These are phyloP conservation scores for Chesias legatella DNA, from an alignment of 2,888 invertebrate genomes.

Conservation along the genomic window DNA sequence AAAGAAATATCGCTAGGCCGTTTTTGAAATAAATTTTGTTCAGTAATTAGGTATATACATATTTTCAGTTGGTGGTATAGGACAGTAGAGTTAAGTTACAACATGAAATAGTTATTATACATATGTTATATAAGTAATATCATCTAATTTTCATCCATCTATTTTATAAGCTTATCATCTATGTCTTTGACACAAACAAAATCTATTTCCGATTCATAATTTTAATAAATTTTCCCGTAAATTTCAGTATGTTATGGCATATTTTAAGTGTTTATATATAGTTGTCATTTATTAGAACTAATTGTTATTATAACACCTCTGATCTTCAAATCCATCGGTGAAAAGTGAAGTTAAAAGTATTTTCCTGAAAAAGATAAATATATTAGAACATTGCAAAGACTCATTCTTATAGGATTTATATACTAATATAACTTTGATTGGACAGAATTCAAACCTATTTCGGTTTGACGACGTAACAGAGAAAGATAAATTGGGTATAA, in stretches of 20 bases:
- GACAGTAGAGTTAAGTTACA: conserved; percentile 10
- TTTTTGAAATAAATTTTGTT: conserved; percentile 7
- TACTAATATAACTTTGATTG: too few relatives aligned
- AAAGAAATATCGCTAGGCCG: conserved; percentile 17
- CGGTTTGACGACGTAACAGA: too few relatives aligned
- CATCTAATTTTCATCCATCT: conserved; percentile 16
- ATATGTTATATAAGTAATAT: conserved; percentile 4
- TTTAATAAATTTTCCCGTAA: conserved; percentile 13
- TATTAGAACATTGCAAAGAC: conserved; percentile 12
- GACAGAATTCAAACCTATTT: too few relatives aligned
- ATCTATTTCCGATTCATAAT: conserved; percentile 21
- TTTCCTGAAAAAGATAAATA: conserved; percentile 58
- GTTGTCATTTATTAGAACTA: conserved; percentile 23
- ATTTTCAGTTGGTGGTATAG: too few relatives aligned
- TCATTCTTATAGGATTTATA: too few relatives aligned
- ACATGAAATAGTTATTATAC: conserved; percentile 13
- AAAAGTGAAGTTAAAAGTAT: conserved; percentile 60
- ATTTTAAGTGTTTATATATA: conserved; percentile 15
- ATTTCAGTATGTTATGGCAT: conserved; percentile 12
- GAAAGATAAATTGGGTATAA: too few relatives aligned
- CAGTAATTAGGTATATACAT: conserved; percentile 1
- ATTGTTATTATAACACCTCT: conserved; percentile 35
- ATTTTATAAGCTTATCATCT: conserved; percentile 21
- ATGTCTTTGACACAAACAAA: conserved; percentile 30
- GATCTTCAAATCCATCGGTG: conserved; percentile 37